Base-by-base conservation (phyloP, 2,797 vertebrate genomes). In the Gadopsis marmoratus region DNA sequence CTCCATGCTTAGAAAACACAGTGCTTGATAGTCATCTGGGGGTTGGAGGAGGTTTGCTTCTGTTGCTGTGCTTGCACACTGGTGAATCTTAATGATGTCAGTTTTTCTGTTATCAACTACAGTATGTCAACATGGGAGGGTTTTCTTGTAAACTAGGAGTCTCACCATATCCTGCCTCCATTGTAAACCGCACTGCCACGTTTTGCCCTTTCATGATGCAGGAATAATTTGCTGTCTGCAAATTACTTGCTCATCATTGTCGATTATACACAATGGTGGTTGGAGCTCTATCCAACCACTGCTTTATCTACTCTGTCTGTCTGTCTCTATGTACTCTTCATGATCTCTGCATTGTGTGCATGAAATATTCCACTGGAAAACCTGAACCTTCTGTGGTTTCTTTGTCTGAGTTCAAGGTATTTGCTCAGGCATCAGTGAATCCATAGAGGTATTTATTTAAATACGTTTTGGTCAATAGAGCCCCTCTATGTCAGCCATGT, bases 31-130 rank as follows among this genome's bases (percentile, higher is more conserved):
- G 91, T 91, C 92, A 91, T 92, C 86, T 85, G 87, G 89, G 90
- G 87, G 37, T 91, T 91, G 83, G 73, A 82, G 72, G 71, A 86
- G 78, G 62, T 79, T 88, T 88, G 84, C 79, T 87, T 83, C 66
- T 92, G 86, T 81, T 89, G 91, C 86, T 90, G 85, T 83, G 85
- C 78, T 88, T 84, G 83, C 91, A 89, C 76, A 84, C 86, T 83
- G 83, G 79, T 89, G 87, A 88, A 90, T 92, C 81, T 90, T 93
- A 93, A 94, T 92, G 93, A 94, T 91, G 92, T 92, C 87, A 88
- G 82, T 92, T 92, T 92, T 88, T 88, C 73, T 82, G 74, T 82
- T 89, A 91, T 86, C 84, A 90, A 83, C 85, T 80, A 74, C 81
- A 87, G 68, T 86, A 68, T 76, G 88, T 88, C 71, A 90, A 85